Percentiles rank a stretch among this genome's conserved stretches.
Conservation (phyloP, 2,113 vertebrate genomes). For the Tapirus terrestris region DNA sequence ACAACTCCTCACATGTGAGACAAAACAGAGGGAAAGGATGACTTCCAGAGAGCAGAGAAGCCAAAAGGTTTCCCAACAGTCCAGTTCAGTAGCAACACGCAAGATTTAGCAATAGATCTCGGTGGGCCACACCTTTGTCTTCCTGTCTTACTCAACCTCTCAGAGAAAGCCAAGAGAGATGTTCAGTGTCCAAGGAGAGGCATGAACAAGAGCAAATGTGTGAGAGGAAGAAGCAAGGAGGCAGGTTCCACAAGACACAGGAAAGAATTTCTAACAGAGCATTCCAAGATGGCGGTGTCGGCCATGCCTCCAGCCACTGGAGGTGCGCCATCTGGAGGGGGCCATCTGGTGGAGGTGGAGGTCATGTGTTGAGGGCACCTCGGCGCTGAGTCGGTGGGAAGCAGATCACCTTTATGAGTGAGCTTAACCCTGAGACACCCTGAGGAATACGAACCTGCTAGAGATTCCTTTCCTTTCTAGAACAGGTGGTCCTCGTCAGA, state of each 20-base stretch:
- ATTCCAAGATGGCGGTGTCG: fast-evolving
- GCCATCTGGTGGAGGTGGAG: fast-evolving
- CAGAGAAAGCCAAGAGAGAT: background rate
- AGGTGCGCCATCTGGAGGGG: fast-evolving
- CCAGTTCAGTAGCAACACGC: fast-evolving
- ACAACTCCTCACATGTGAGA: fast-evolving
- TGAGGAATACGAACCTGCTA: fast-evolving
- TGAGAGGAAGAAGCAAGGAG: fast-evolving
- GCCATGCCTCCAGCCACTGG: fast-evolving
- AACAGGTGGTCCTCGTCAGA: fast-evolving
- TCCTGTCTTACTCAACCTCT: fast-evolving
- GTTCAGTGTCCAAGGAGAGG: fast-evolving
- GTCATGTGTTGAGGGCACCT: fast-evolving
- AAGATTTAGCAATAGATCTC: fast-evolving
- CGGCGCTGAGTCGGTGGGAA: fast-evolving
- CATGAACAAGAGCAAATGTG: fast-evolving
- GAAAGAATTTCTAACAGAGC: background rate
- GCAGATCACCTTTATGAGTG: fast-evolving
- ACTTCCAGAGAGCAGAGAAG: fast-evolving
- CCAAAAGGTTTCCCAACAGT: fast-evolving
- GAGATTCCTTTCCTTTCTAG: fast-evolving
- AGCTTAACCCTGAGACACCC: fast-evolving
- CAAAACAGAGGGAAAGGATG: background rate
- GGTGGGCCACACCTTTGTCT: fast-evolving
- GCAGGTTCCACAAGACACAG: fast-evolving